phyloP scores from a whole-genome alignment of 2,113 vertebrate genomes.

The Tachycineta bicolor region DNA sequence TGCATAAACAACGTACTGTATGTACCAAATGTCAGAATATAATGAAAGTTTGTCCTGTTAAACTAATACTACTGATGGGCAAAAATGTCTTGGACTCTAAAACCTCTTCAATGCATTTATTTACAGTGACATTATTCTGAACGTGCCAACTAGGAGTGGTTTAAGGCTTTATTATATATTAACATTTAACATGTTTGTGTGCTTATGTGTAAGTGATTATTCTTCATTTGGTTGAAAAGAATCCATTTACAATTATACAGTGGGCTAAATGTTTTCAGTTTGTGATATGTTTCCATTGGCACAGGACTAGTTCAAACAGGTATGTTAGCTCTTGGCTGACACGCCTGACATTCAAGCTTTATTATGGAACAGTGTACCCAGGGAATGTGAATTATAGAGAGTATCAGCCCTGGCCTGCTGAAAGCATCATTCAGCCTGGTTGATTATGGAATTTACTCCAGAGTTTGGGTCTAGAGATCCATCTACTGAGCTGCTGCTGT shows the following conservation, averaged over 20 bases:
- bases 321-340: constrained; percentile 75
- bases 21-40: not conserved
- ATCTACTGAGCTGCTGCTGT: constrained; percentile 37
- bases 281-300: constrained; percentile 71
- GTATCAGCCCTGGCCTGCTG: constrained; percentile 71
- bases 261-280: constrained; percentile 68
- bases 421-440: constrained; percentile 78
- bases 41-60: constrained; percentile 26
- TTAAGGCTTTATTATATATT: constrained; percentile 49
- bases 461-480: constrained; percentile 59
- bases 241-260: constrained; percentile 67
- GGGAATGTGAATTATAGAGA: constrained; percentile 77
- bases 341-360: constrained; percentile 75
- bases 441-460: constrained; percentile 74
- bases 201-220: constrained; percentile 49
- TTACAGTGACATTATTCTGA: constrained; percentile 47
- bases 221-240: constrained; percentile 70
- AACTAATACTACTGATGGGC: constrained; percentile 25
- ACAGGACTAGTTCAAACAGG: constrained; percentile 75
- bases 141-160: constrained; percentile 19
- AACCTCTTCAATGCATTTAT: constrained; percentile 30
- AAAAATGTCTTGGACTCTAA: constrained; percentile 41
- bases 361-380: constrained; percentile 57
- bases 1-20: not conserved
- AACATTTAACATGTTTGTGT: constrained; percentile 51